These are phyloP conservation scores for Actenoides lindsayi DNA, from an alignment of 2,113 vertebrate genomes.

Conservation along the genomic window DNA sequence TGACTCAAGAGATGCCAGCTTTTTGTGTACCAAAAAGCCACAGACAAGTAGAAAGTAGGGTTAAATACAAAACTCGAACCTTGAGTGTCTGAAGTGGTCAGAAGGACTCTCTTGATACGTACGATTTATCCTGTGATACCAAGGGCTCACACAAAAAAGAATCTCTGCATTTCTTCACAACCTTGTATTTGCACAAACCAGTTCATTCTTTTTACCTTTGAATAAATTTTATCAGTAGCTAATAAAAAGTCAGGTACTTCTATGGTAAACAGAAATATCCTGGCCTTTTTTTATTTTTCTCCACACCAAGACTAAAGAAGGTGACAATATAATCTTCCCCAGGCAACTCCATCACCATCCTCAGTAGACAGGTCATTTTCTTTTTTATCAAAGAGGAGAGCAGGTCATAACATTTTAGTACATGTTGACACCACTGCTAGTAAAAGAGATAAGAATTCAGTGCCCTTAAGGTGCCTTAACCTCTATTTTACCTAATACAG, in stretches of 20 bases:
- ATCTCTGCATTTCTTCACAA: neutral
- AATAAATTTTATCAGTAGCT: constrained; percentile 62
- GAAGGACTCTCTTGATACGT: neutral
- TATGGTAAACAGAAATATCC: constrained; percentile 64
- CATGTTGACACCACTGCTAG: constrained; percentile 69
- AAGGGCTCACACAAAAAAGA: neutral
- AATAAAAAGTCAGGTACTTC: constrained; percentile 66
- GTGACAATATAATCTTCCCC: constrained; percentile 71
- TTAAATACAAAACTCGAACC: constrained; percentile 19
- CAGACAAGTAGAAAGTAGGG: neutral
- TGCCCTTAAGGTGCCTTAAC: constrained; percentile 72
- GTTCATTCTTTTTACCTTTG: neutral
- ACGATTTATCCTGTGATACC: neutral
- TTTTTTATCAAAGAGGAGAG: constrained; percentile 75
- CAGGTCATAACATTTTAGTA: constrained; percentile 72
- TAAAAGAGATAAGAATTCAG: constrained; percentile 70
- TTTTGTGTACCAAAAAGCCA: neutral
- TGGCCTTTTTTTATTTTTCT: constrained; percentile 39
- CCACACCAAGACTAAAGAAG: constrained; percentile 42
- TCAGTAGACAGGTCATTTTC: constrained; percentile 73
- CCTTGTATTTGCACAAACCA: neutral
- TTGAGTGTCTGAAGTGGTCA: neutral
- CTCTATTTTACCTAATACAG: constrained; percentile 63
- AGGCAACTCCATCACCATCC: constrained; percentile 70
- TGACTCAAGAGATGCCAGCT: neutral